Evolutionary conservation across 2,113 vertebrate species (phyloP), one percentile per base, ranked within the genome.

Genomic region (Australoheros scitulus): DNA sequence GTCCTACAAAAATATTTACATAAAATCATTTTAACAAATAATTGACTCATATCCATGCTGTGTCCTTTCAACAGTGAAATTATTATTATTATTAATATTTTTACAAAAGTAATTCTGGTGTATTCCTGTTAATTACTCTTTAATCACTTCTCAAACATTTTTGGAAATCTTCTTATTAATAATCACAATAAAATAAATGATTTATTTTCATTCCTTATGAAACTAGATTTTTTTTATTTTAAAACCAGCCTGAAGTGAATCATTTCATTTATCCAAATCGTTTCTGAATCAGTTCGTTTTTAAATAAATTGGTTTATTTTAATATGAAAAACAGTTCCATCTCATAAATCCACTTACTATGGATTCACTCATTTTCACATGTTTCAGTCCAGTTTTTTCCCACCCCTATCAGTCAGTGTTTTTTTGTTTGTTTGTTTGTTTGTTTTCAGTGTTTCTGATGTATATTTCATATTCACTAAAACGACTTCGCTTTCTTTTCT

Each of bases 201-300:
- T 34, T 79, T 0, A 15, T 61, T 88, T 58, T 18, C n/a, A 13
- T 34, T n/a, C 20, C 61, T 5, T 59, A 0, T 74, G 1, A 50
- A 77, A 80, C 22, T 55, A 86, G 22, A 61, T 70, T 75, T 80
- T 75, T 1, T 29, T n/a, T 26, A 75, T 63, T 14, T 50, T n/a
- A n/a, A 20, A 74, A 2, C 11, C 47, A 72, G 26, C 26, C 4
- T 56, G n/a, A 60, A 50, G 4, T 29, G 22, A 65, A 41, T 50
- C 13, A 20, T 59, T 80, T 56, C 1, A 52, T 61, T 47, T 15
- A 26, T 82, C 57, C 18, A 36, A 43, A 61, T 26, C 1, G 10
- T 76, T 55, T 72, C 17, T 74, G 2, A 77, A 77, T 64, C 64
- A 29, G 10, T 70, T 70, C 29, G 1, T 15, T 24, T 70, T 83